Evolutionary conservation across 2,113 vertebrate genomes (phyloP).

Genomic region (Urocitellus parryii): DNA sequence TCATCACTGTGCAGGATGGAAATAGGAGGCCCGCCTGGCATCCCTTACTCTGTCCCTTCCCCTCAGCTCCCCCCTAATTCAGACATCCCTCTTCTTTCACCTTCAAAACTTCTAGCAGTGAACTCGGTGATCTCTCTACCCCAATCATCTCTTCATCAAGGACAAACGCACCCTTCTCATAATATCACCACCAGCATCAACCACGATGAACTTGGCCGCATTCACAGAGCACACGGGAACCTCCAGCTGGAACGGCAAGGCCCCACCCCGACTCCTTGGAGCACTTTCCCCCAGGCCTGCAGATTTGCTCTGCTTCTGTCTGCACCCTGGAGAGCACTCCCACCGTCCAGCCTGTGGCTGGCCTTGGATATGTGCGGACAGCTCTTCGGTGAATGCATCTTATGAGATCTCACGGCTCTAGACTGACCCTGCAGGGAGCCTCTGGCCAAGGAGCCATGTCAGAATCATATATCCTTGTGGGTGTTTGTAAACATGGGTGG

Average conservation of each 20-base stretch:
- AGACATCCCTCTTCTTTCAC: neutral
- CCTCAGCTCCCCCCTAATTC: neutral
- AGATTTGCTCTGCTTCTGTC: neutral
- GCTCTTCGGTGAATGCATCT: neutral
- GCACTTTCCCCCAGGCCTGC: neutral
- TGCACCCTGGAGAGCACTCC: neutral
- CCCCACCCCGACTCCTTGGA: neutral
- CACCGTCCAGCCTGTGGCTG: fast-evolving
- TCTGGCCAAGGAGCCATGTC: neutral
- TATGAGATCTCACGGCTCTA: neutral
- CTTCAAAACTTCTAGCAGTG: neutral
- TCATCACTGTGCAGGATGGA: neutral
- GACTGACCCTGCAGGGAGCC: neutral
- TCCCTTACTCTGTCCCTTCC: neutral
- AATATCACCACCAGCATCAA: fast-evolving
- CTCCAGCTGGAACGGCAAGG: fast-evolving
- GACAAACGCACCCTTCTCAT: neutral
- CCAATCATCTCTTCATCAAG: neutral
- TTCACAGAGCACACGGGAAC: neutral
- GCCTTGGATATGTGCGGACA: neutral
- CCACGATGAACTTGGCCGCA: neutral
- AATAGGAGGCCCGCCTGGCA: neutral
- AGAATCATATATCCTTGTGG: neutral
- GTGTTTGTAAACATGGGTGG: neutral
- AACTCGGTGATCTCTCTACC: too few species aligned